These are phyloP conservation scores for Pelosia muscerda DNA, from an alignment of 2,888 invertebrate species.

Conservation along the genomic window DNA sequence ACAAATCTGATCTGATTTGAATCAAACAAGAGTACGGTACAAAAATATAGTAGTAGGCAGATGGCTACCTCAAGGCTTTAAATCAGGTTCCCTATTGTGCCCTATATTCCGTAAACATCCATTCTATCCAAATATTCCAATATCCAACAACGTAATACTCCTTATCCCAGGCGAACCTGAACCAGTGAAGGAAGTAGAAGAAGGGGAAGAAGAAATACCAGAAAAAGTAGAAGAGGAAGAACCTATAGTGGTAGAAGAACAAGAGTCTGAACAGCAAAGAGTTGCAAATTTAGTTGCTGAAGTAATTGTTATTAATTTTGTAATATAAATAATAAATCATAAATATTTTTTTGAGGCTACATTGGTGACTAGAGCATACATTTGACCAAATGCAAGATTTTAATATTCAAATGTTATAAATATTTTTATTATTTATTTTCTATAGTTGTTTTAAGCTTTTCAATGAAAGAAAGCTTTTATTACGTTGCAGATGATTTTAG, in stretches of 20 bases:
- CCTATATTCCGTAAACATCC: background rate
- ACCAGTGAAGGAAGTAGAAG: background rate
- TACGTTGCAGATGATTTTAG: background rate
- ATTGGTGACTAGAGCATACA: background rate
- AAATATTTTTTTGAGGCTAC: background rate
- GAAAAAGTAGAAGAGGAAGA: slow-evolving; percentile 24
- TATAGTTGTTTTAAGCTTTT: too few species aligned
- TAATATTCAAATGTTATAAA: background rate
- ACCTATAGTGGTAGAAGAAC: slow-evolving; percentile 24
- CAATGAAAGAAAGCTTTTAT: background rate
- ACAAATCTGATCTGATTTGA: too few species aligned
- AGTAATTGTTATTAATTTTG: slow-evolving; percentile 53
- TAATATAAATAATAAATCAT: background rate
- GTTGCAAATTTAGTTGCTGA: slow-evolving; percentile 55
- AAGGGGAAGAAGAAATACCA: background rate
- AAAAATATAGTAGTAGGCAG: too few species aligned
- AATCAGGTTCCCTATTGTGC: background rate
- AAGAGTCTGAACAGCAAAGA: slow-evolving; percentile 39
- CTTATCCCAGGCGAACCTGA: slow-evolving; percentile 12
- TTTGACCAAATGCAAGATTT: background rate
- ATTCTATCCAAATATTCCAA: background rate
- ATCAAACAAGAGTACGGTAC: too few species aligned
- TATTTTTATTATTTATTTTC: background rate
- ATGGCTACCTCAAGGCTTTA: background rate
- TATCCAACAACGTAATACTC: background rate